Evolutionary conservation across 2,888 invertebrate genomes (phyloP).

Genomic region (Orchesellides sinensis): DNA sequence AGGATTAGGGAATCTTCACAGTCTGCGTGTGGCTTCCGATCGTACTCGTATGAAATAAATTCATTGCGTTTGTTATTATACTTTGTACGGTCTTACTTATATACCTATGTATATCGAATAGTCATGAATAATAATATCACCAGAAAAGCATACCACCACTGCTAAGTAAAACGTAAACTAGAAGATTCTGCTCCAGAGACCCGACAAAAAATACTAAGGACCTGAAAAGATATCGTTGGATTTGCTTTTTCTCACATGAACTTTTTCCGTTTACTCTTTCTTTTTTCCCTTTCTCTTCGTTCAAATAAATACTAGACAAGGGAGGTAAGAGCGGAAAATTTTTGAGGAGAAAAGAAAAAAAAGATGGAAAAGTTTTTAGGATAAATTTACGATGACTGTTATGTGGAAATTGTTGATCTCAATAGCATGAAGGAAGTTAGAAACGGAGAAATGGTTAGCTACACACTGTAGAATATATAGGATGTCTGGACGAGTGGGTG

Average conservation of each 20-base stretch:
- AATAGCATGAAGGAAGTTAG: not conserved
- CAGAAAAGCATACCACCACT: not conserved
- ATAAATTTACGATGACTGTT: conserved; percentile 28
- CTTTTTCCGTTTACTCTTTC: not conserved
- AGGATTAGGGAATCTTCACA: conserved; percentile 22
- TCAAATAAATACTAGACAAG: not conserved
- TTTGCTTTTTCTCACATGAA: conserved; percentile 11
- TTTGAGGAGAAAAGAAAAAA: not conserved
- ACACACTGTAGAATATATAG: not conserved
- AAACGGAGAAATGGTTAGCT: not conserved
- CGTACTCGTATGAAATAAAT: not conserved
- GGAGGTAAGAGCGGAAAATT: not conserved
- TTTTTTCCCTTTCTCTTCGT: not conserved
- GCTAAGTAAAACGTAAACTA: not conserved
- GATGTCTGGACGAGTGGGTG: not conserved
- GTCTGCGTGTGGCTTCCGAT: conserved; percentile 19
- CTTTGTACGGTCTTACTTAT: conserved; percentile 1
- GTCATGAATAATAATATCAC: conserved; percentile 20
- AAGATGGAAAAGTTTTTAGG: conserved; percentile 1
- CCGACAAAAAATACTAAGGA: not conserved
- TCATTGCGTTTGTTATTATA: conserved; percentile 5
- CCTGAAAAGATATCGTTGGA: conserved; percentile 14
- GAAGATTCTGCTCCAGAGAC: not conserved
- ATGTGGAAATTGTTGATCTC: conserved; percentile 12
- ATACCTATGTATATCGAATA: not conserved